Evolutionary conservation across 2,797 vertebrate species (phyloP), one percentile per base, ranked within the genome.

Genomic region (Mallotus villosus): DNA sequence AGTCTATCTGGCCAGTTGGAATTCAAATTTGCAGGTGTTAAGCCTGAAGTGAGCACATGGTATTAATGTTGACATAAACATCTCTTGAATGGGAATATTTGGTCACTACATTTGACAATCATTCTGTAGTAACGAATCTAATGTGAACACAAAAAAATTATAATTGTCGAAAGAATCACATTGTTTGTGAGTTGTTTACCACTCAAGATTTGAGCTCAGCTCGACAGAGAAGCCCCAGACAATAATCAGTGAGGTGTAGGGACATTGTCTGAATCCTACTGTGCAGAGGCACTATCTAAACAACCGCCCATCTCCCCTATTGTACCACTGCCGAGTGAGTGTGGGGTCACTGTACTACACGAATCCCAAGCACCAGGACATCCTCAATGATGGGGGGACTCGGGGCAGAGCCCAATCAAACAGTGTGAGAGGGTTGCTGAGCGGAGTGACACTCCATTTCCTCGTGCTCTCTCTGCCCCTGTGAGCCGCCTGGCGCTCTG

Each of bases 401-500:
- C 78, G 17, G 68, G 78, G 82, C 77, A 60, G 79, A 86, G 70
- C 73, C 79, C 71, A 70, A 89, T 86, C 87, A 85, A 85, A 84
- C 84, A 83, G 84, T 74, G 80, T 77, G 88, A 89, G 89, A 89
- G 89, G 83, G 87, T 89, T 91, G 89, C 87, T 61, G 84, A 86
- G 88, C 73, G 81, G 92, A 93, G 92, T 81, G 84, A 85, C 94
- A 94, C 94, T 92, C 93, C 92, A 90, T 94, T 93, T 92, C 93
- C 91, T 90, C 90, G 25, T 83, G 85, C 87, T 76, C 85, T 80
- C 88, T 85, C 87, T 87, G 85, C 90, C 89, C 87, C 88, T 60
- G 34, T 86, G 91, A 91, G 91, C 91, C 88, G 78, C 87, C 93
- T 91, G 94, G 92, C 92, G 91, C 95, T 94, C 94, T 97, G 95